A percentile compares a stretch with the other conserved stretches of the same genome.
Evolutionary conservation across 2,797 vertebrate genomes (phyloP).

Genomic region (Chiroxiphia lanceolata): DNA sequence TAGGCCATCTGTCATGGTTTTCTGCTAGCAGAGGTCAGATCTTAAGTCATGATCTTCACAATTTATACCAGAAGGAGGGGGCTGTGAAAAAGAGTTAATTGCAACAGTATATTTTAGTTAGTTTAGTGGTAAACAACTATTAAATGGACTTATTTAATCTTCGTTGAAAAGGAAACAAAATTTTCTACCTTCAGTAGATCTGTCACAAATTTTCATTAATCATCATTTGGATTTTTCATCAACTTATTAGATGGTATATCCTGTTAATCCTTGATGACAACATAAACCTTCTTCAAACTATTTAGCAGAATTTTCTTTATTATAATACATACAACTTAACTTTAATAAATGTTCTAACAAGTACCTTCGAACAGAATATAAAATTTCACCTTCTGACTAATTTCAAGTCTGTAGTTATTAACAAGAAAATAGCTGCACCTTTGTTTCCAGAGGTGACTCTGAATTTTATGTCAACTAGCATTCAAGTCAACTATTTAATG

Average conservation of each 20-base stretch:
- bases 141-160: background rate
- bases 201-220: background rate
- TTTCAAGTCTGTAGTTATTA: background rate
- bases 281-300: background rate
- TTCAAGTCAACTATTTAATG: background rate
- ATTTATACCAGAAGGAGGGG: background rate
- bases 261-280: background rate
- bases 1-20: slow-evolving; percentile 17
- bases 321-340: background rate
- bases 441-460: background rate
- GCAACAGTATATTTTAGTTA: background rate
- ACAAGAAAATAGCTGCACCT: background rate
- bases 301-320: background rate
- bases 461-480: background rate
- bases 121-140: background rate
- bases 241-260: background rate
- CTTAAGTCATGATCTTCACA: background rate
- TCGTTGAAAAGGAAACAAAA: background rate
- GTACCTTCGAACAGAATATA: background rate
- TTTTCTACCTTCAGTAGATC: background rate
- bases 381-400: background rate
- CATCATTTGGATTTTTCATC: background rate
- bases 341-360: background rate
- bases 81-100: background rate
- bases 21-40: background rate